Evolutionary conservation across 2,797 vertebrate genomes (phyloP).

Genomic region (Clamator glandarius): DNA sequence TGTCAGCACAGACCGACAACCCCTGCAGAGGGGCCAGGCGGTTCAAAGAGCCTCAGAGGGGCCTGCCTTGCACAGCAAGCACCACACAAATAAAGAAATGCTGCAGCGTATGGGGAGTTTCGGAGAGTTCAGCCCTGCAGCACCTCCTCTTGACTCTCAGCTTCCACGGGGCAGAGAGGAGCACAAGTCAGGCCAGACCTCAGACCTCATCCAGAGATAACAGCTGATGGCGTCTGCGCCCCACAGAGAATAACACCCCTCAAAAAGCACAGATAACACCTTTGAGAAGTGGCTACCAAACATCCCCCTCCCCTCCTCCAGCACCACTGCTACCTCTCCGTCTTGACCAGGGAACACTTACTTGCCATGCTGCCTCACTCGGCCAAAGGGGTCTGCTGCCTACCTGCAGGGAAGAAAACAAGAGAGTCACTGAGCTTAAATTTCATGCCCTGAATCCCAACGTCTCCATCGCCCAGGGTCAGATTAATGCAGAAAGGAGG

Average conservation of each 20-base stretch:
- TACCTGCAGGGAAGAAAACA: conserved; percentile 69
- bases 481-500: neutral
- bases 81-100: neutral
- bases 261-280: neutral
- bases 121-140: neutral
- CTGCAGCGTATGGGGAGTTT: neutral
- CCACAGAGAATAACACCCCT: neutral
- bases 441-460: neutral
- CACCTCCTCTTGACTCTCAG: neutral
- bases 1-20: neutral
- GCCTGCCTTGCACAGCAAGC: neutral
- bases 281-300: neutral
- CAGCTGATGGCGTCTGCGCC: neutral
- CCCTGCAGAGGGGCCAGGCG: neutral
- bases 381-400: conserved; percentile 12
- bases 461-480: neutral
- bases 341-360: conserved; percentile 61
- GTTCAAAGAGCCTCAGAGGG: neutral
- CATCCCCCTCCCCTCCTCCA: neutral
- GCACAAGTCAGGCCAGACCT: neutral
- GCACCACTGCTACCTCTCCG: neutral
- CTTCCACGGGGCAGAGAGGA: conserved; percentile 1
- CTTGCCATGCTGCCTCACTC: conserved; percentile 74
- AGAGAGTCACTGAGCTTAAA: conserved; percentile 10
- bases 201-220: neutral